A percentile compares a stretch with the other conserved stretches of the same genome.
Evolutionary conservation across 2,888 invertebrate species (phyloP).

Genomic region (Tenthredo amoena): DNA sequence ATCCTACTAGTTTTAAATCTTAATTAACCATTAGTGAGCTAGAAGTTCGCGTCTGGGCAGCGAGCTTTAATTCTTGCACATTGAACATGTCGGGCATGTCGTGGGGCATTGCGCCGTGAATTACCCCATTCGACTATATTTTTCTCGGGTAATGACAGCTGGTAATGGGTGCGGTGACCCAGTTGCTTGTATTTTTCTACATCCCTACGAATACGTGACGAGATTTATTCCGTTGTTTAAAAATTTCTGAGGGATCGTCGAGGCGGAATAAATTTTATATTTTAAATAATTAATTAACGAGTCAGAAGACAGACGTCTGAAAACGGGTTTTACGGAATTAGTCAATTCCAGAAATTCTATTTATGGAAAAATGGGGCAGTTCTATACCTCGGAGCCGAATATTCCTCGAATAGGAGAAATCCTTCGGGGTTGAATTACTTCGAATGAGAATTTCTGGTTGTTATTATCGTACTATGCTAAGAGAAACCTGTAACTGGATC

Average conservation of each 20-base stretch:
- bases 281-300: background rate
- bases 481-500: conserved; percentile 10
- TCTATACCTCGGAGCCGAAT: background rate
- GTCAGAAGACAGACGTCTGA: background rate
- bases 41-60: background rate
- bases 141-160: conserved; percentile 17
- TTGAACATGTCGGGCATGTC: conserved; percentile 11
- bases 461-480: background rate
- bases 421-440: background rate
- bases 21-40: background rate
- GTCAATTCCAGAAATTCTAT: background rate
- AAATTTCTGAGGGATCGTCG: background rate
- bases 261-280: background rate
- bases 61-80: conserved; percentile 26
- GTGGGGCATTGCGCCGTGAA: background rate
- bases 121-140: conserved; percentile 23
- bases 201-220: background rate
- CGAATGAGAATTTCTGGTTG: background rate
- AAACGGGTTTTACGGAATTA: background rate
- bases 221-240: background rate
- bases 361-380: background rate
- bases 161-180: conserved; percentile 36
- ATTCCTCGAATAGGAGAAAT: background rate
- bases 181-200: conserved; percentile 23
- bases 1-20: background rate